These are phyloP conservation scores for Rhinella marina DNA, from an alignment of 2,797 vertebrate species.

Conservation along the genomic window DNA sequence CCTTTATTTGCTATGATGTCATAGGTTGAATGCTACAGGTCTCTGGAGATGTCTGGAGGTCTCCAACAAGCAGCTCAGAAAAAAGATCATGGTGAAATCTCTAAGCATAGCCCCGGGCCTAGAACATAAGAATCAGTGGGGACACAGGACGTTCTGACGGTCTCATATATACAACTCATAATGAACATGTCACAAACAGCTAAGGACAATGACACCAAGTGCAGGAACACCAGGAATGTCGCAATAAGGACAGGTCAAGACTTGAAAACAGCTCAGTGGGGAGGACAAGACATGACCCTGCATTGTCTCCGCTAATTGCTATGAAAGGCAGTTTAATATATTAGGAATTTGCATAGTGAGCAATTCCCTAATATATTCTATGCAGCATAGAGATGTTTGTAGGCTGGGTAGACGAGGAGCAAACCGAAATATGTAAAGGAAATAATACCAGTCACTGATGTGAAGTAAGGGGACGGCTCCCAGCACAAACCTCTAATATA, in stretches of 20 bases:
- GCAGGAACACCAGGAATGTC: background rate
- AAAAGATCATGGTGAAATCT: background rate
- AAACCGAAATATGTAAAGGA: too few relatives aligned
- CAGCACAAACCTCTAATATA: background rate
- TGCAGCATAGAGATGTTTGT: background rate
- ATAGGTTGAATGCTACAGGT: background rate
- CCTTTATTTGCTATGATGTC: background rate
- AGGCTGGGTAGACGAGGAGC: background rate
- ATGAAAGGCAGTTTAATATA: background rate
- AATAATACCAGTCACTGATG: background rate
- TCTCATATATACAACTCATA: background rate
- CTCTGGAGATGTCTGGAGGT: background rate
- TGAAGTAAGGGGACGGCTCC: background rate
- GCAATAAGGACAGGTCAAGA: background rate
- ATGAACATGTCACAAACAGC: background rate
- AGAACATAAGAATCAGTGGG: background rate
- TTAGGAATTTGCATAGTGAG: background rate
- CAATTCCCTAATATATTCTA: background rate
- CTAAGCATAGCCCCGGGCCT: background rate
- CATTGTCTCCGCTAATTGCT: background rate
- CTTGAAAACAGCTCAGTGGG: background rate
- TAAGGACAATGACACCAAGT: background rate
- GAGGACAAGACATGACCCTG: background rate
- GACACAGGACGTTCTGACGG: background rate
- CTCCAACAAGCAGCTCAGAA: background rate